These are phyloP conservation scores for Archips xylosteana DNA, from an alignment of 2,888 invertebrate species.

Conservation along the genomic window DNA sequence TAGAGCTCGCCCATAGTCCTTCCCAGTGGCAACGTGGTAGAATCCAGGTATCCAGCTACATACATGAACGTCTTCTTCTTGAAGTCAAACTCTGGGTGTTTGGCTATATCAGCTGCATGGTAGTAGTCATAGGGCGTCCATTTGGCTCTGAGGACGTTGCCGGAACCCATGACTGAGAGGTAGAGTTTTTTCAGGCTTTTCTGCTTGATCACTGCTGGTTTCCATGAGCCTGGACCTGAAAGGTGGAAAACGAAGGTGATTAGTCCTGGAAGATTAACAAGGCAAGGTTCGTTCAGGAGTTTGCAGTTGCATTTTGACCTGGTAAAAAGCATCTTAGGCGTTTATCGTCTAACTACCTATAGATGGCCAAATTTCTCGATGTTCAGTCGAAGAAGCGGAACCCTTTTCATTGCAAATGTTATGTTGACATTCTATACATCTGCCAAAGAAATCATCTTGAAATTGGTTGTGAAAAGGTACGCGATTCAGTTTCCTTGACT, in stretches of 20 bases:
- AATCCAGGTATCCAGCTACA: conserved; percentile 68
- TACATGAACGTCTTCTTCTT: conserved; percentile 64
- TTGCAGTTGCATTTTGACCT: no score
- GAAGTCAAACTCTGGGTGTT: conserved; percentile 56
- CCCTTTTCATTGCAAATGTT: no score
- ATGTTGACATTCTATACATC: no score
- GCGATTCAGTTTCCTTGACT: no score
- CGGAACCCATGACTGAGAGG: conserved; percentile 55
- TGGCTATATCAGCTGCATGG: conserved; percentile 58
- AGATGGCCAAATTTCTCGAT: no score
- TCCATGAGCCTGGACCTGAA: conserved; percentile 67
- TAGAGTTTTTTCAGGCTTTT: conserved; percentile 60
- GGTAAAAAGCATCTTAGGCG: no score
- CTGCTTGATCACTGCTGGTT: conserved; percentile 58
- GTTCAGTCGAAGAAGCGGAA: no score
- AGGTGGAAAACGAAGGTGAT: neutral
- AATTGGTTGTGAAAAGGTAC: no score
- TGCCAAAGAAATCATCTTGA: no score
- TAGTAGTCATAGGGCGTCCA: conserved; percentile 62
- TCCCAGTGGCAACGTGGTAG: conserved; percentile 55
- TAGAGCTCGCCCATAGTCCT: conserved; percentile 53
- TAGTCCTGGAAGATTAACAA: neutral
- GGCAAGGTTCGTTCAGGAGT: no score
- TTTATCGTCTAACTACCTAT: no score
- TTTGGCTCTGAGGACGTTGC: conserved; percentile 43